A percentile compares a stretch with the other conserved stretches of the same genome.
Conservation (phyloP, 2,888 invertebrate species). For the Xanthorhoe designata region DNA sequence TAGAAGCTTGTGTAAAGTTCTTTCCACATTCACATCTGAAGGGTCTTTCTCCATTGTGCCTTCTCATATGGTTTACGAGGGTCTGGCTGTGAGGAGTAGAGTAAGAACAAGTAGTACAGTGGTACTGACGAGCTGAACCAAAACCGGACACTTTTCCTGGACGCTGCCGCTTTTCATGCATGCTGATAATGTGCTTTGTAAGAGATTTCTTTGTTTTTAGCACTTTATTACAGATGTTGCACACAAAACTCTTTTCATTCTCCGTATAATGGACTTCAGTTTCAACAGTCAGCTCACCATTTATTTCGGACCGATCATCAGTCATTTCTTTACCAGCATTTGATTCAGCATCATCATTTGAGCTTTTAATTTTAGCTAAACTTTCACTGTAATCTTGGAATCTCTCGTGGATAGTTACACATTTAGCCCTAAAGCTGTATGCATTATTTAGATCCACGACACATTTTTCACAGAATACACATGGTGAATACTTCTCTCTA, state of each 20-base stretch:
- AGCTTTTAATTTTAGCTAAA: conserved; percentile 2
- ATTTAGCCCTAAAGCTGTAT: conserved; percentile 66
- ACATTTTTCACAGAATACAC: conserved; percentile 64
- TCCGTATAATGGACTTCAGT: background rate
- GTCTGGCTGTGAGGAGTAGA: conserved; percentile 79
- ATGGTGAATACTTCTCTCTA: conserved; percentile 58
- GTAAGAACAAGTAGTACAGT: conserved; percentile 76
- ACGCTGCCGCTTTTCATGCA: conserved; percentile 73
- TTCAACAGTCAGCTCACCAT: conserved; percentile 23
- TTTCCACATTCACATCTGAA: conserved; percentile 78
- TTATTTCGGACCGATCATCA: conserved; percentile 38
- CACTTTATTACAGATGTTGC: conserved; percentile 64
- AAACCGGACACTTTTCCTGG: conserved; percentile 71
- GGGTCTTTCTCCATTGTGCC: conserved; percentile 77
- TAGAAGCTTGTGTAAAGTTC: conserved; percentile 75
- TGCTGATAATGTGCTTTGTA: conserved; percentile 64
- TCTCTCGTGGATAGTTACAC: conserved; percentile 63
- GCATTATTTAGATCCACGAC: conserved; percentile 61
- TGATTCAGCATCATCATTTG: conserved; percentile 1
- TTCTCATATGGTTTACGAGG: conserved; percentile 75
- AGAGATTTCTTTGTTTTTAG: conserved; percentile 67
- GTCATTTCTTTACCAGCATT: conserved; percentile 12
- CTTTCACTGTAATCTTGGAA: conserved; percentile 47
- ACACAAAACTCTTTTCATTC: conserved; percentile 46
- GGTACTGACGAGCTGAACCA: conserved; percentile 68